phyloP scores from a whole-genome alignment of 2,113 vertebrate genomes.

The Tachuris rubrigastra region DNA sequence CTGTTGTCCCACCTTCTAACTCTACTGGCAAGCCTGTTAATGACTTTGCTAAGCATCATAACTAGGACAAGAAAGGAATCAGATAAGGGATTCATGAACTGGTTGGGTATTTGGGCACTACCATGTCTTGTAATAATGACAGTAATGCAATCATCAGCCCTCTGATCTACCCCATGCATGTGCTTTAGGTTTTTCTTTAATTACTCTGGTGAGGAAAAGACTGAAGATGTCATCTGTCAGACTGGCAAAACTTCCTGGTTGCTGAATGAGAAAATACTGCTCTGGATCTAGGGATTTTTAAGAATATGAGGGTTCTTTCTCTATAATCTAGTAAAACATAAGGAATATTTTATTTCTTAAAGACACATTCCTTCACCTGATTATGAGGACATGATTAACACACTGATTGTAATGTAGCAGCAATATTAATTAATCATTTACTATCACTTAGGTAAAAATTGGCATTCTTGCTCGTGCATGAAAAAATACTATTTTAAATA shows the following conservation, averaged over 20 bases:
- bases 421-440: neutral
- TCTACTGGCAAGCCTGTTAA: neutral
- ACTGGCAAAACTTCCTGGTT: neutral
- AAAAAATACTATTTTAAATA: slow-evolving; percentile 6
- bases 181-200: neutral
- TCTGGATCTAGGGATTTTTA: neutral
- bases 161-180: neutral
- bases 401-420: neutral
- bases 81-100: neutral
- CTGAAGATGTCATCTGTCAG: neutral
- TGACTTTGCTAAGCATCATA: neutral
- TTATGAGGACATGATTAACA: neutral
- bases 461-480: neutral
- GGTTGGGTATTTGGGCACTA: neutral
- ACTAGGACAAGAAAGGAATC: neutral
- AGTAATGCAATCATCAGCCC: neutral
- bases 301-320: neutral
- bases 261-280: neutral
- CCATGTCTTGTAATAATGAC: neutral
- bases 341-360: neutral
- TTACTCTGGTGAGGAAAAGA: neutral
- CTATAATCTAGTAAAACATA: neutral
- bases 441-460: neutral
- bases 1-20: neutral
- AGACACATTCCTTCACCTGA: neutral